Conservation (phyloP, 2,113 vertebrate genomes). For the Peromyscus californicus region DNA sequence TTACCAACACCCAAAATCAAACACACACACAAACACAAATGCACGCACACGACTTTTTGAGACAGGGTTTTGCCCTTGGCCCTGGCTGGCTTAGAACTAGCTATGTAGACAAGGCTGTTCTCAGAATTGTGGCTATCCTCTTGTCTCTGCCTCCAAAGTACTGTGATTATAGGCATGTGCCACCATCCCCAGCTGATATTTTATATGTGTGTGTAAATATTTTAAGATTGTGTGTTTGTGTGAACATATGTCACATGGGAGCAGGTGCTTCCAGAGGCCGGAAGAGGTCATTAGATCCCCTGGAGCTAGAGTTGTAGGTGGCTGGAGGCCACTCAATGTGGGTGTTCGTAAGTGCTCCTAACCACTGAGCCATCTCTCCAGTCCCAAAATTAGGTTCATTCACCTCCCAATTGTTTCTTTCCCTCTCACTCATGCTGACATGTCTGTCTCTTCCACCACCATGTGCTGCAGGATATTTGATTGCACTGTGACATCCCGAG, state of each 20-base stretch:
- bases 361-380: neutral
- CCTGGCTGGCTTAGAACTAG: neutral
- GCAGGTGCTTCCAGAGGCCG: too few relatives aligned
- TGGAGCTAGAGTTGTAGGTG: neutral
- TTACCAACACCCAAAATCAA: neutral
- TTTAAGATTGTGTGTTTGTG: neutral
- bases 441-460: neutral
- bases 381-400: neutral
- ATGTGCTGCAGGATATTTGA: neutral
- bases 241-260: neutral
- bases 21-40: too few relatives aligned
- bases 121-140: neutral
- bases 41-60: neutral
- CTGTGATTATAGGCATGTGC: neutral
- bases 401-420: neutral
- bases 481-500: neutral
- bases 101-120: neutral
- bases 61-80: neutral
- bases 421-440: neutral
- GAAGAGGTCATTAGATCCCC: neutral
- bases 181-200: neutral
- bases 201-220: neutral
- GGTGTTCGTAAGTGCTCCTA: neutral
- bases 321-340: neutral
- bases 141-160: neutral